Evolutionary conservation across 2,888 invertebrate genomes (phyloP), one percentile per base, ranked within the genome.

Genomic region (Pseudococcus viburni): DNA sequence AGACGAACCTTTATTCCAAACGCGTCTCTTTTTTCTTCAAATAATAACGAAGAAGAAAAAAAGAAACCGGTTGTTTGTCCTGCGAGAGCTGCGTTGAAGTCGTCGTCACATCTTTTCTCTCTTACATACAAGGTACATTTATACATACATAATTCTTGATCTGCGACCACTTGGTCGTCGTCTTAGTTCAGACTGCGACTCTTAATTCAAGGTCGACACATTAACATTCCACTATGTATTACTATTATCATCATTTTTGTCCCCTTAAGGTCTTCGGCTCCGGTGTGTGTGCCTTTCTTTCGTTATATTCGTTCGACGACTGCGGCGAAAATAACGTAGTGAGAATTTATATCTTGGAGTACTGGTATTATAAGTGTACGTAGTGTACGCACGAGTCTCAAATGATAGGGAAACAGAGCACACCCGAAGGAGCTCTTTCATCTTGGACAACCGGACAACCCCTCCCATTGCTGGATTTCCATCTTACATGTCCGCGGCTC

Each of bases 141-240:
- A 64, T 64, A 64, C 64, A 64, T 64, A 22, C 64, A 64, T 64
- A 64, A 64, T 64, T 64, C 64, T 64, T 64, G 22, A 64, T 64
- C 64, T 55, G 17, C 6, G n/a, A 55, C n/a, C 64, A 12, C 64
- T 7, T 33, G 15, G 15, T 17, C 33, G 73, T 73, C 73, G 19
- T 22, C 64, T 64, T 73, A 17, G 84, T 84, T 84, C 84, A 84
- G 59, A 55, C 84, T 84, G 84, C 46, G 55, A 84, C 84, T 84
- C 55, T 46, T 64, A 84, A 84, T 84, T 84, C 84, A 84, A 84
- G 84, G 84, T 84, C 84, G 84, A 55, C 84, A 59, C 55, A 84
- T 84, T 84, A 55, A 84, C 84, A 84, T 84, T 84, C 84, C 84
- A 84, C 33, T 84, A 84, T 55, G 84, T 84, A 84, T 84, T 84